Evolutionary conservation across 2,797 vertebrate genomes (phyloP).

Genomic region (Benthosema pterotum): DNA sequence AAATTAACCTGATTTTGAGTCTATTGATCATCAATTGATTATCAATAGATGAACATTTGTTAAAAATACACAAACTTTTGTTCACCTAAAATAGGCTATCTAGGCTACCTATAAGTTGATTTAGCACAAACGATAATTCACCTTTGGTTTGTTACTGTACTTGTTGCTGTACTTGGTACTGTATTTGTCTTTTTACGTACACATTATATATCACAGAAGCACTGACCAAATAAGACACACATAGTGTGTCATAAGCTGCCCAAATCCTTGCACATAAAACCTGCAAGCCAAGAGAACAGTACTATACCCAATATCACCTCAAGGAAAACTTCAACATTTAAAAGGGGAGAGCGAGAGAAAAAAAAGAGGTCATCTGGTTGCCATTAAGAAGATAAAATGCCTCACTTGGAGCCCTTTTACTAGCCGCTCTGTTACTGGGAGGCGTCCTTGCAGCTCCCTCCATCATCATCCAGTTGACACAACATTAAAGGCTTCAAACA

Average conservation of each 20-base stretch:
- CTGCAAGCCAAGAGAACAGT: slow-evolving; percentile 66
- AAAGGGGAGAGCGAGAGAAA: slow-evolving; percentile 71
- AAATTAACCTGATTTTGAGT: neutral
- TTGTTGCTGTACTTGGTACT: too few species aligned
- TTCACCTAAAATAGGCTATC: too few species aligned
- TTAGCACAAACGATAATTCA: too few species aligned
- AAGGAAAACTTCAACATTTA: slow-evolving; percentile 91
- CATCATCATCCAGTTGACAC: slow-evolving; percentile 96
- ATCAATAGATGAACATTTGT: too few species aligned
- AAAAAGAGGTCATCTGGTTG: slow-evolving; percentile 93
- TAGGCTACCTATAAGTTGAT: too few species aligned
- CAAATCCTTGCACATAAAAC: slow-evolving; percentile 65
- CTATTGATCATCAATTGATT: too few species aligned
- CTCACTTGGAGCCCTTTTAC: slow-evolving; percentile 95
- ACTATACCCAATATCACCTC: slow-evolving; percentile 70
- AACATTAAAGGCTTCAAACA: slow-evolving; percentile 97
- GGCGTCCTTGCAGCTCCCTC: slow-evolving; percentile 90
- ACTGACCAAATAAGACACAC: slow-evolving; percentile 27
- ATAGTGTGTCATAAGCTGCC: slow-evolving; percentile 56
- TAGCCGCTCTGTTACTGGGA: slow-evolving; percentile 94
- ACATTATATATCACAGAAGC: neutral
- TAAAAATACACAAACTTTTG: too few species aligned
- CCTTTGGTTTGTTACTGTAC: too few species aligned
- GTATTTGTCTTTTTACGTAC: neutral
- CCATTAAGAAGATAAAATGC: slow-evolving; percentile 99